Evolutionary conservation across 2,797 vertebrate species (phyloP).

Genomic region (Oceanodroma leucorhoa): DNA sequence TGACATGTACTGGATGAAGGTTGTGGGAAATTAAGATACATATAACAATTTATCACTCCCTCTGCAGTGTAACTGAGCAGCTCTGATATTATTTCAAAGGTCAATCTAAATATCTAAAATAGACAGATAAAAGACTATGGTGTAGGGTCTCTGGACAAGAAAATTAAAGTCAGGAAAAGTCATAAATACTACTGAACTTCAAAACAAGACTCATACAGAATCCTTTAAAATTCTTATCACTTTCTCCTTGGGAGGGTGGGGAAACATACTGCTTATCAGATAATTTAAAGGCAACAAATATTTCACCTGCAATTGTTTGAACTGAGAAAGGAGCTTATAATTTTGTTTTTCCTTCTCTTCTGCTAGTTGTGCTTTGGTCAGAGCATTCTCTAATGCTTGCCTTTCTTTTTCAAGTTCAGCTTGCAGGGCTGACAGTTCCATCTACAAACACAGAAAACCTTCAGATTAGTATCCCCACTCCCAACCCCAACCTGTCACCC

Average conservation of each 20-base stretch:
- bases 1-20: not conserved
- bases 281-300: not conserved
- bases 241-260: not conserved
- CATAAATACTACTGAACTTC: not conserved
- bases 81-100: not conserved
- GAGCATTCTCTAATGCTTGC: slow-evolving; percentile 75
- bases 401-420: slow-evolving; percentile 81
- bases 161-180: not conserved
- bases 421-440: slow-evolving; percentile 79
- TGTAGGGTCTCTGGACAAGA: not conserved
- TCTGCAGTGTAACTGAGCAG: not conserved
- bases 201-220: not conserved
- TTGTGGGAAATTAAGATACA: not conserved
- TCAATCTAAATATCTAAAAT: not conserved
- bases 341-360: slow-evolving; percentile 79
- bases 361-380: slow-evolving; percentile 72
- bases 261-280: not conserved
- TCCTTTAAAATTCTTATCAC: not conserved
- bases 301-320: slow-evolving; percentile 79
- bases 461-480: not conserved
- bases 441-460: slow-evolving; percentile 62
- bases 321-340: slow-evolving; percentile 69
- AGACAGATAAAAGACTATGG: not conserved
- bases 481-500: not conserved
- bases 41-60: not conserved